Evolutionary conservation across 2,888 invertebrate genomes (phyloP).

Genomic region (Taphrorychus bicolor): DNA sequence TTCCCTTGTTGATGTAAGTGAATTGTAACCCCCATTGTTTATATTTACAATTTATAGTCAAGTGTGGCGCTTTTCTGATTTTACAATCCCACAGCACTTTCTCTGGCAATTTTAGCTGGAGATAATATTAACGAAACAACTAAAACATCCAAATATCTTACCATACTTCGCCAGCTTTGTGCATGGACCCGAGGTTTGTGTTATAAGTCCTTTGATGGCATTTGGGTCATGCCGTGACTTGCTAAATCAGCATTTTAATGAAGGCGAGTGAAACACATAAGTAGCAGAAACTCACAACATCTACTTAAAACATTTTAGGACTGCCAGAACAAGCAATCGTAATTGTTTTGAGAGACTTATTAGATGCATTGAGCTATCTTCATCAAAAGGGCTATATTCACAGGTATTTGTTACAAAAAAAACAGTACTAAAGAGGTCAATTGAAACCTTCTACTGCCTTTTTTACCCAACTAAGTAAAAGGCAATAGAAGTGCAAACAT

Average conservation of each 20-base stretch:
- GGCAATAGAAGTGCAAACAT: too few relatives aligned
- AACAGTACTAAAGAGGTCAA: too few relatives aligned
- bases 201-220: conserved; percentile 83
- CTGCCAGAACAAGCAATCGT: conserved; percentile 84
- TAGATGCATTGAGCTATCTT: conserved; percentile 83
- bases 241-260: conserved; percentile 75
- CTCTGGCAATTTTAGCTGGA: conserved; percentile 73
- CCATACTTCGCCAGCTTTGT: conserved; percentile 80
- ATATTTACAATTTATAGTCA: too few relatives aligned
- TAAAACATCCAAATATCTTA: conserved; percentile 81
- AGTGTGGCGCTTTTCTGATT: too few relatives aligned
- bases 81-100: too few relatives aligned
- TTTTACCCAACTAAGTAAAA: too few relatives aligned
- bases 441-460: too few relatives aligned
- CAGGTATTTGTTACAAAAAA: conserved; percentile 67
- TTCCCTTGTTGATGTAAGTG: conserved; percentile 64
- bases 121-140: conserved; percentile 76
- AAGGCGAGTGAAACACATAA: conserved; percentile 52
- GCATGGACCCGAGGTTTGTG: conserved; percentile 76
- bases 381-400: conserved; percentile 87
- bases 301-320: conserved; percentile 60
- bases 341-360: conserved; percentile 78
- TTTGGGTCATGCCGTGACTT: conserved; percentile 85
- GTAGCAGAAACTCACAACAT: background rate
- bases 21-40: too few relatives aligned